Percentiles rank a stretch among this genome's conserved stretches.
These are phyloP conservation scores for Salminus brasiliensis DNA, from an alignment of 2,113 vertebrate genomes.

Conservation along the genomic window DNA sequence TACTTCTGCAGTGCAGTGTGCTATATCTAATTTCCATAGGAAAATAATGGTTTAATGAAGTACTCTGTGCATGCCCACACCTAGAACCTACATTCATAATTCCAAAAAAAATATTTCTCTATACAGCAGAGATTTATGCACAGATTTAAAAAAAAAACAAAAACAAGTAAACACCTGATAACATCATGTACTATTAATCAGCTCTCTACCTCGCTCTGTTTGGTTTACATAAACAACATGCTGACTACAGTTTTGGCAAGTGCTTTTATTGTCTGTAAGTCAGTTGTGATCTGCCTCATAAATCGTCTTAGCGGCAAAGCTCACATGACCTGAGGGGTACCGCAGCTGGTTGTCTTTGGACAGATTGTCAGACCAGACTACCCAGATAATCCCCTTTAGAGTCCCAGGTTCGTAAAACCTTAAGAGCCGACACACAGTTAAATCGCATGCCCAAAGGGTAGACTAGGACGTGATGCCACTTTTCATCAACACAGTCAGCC, in stretches of 20 bases:
- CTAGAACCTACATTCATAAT: no score
- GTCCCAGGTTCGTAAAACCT: conserved; percentile 47
- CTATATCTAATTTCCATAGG: no score
- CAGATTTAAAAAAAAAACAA: no score
- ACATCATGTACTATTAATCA: no score
- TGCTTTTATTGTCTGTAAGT: conserved; percentile 21
- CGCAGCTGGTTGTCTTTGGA: conserved; percentile 58
- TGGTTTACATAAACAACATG: background rate
- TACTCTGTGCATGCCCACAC: no score
- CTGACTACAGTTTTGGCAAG: background rate
- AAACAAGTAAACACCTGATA: no score
- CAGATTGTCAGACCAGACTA: conserved; percentile 63
- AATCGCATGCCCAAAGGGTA: conserved; percentile 20
- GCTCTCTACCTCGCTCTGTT: background rate
- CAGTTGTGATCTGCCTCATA: conserved; percentile 39
- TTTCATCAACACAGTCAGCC: background rate
- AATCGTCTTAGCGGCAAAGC: conserved; percentile 38
- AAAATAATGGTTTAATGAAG: no score
- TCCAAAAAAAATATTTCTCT: no score
- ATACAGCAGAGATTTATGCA: no score
- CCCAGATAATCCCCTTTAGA: conserved; percentile 66
- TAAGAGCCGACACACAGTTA: conserved; percentile 44
- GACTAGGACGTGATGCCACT: conserved; percentile 19
- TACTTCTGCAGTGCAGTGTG: no score
- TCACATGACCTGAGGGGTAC: conserved; percentile 46